These are phyloP conservation scores for Hanleya hanleyi DNA, from an alignment of 2,888 invertebrate genomes.

Conservation along the genomic window DNA sequence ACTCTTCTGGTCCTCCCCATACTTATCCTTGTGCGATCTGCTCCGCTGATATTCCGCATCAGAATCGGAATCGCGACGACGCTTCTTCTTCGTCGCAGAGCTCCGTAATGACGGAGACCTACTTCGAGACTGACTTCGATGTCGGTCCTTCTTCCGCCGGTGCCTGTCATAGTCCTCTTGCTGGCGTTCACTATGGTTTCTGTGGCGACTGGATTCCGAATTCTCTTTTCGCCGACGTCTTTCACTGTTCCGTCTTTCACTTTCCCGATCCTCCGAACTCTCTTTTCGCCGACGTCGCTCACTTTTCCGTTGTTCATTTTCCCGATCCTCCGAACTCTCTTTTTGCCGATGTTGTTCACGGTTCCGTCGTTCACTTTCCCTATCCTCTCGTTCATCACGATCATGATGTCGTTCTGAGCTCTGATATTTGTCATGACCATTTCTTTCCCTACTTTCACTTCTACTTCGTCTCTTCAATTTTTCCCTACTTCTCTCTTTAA, in stretches of 20 bases:
- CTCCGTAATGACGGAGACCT: conserved; percentile 26
- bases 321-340: conserved; percentile 8
- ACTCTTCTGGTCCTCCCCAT: conserved; percentile 47
- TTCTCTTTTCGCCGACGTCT: conserved; percentile 6
- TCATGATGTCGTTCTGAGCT: conserved; percentile 30
- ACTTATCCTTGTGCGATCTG: conserved; percentile 36
- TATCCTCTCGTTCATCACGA: no score
- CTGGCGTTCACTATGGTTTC: conserved; percentile 39
- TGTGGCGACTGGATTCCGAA: conserved; percentile 13
- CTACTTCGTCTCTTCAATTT: conserved; percentile 21
- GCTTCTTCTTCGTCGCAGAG: conserved; percentile 48
- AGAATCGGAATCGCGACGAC: conserved; percentile 48
- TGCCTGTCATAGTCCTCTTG: conserved; percentile 31
- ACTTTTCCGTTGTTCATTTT: conserved; percentile 33
- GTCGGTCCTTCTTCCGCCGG: conserved; percentile 17
- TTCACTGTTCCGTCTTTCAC: background rate
- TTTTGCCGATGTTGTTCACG: conserved; percentile 10
- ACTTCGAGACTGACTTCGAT: background rate
- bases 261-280: no score
- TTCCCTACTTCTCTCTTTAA: conserved; percentile 32
- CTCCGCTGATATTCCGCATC: conserved; percentile 48
- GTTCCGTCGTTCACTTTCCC: conserved; percentile 29
- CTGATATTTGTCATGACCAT: conserved; percentile 8
- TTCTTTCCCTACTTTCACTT: conserved; percentile 21
- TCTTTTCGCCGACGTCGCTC: conserved; percentile 29